These are phyloP conservation scores for Jaculus jaculus DNA, from an alignment of 2,113 vertebrate species.

Conservation along the genomic window DNA sequence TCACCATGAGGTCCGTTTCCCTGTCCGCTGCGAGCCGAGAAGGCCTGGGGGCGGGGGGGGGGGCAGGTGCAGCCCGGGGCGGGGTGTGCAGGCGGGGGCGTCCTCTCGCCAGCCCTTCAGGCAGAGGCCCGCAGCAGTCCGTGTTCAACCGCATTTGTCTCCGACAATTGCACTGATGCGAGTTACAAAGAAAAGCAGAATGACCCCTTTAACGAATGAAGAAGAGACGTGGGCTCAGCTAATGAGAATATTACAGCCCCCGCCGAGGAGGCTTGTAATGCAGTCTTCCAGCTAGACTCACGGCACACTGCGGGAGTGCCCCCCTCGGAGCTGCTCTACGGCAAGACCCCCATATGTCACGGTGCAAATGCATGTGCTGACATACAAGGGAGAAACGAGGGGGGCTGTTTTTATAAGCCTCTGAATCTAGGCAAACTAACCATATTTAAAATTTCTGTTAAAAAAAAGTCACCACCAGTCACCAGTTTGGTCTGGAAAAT, in stretches of 20 bases:
- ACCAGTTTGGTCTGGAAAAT: neutral
- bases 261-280: neutral
- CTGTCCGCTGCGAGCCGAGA: neutral
- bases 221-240: slow-evolving; percentile 27
- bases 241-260: slow-evolving; percentile 38
- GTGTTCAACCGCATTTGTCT: neutral
- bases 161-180: neutral
- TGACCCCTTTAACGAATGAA: slow-evolving; percentile 54
- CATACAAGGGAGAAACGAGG: neutral
- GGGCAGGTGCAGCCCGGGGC: neutral
- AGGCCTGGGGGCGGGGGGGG: neutral
- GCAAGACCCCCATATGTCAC: neutral
- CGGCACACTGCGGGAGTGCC: neutral
- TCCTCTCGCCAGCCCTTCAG: neutral
- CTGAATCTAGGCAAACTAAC: slow-evolving; percentile 28
- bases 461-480: slow-evolving; percentile 30
- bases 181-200: slow-evolving; percentile 13
- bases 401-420: neutral
- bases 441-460: slow-evolving; percentile 30
- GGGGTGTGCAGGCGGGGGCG: neutral
- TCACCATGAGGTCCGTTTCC: slow-evolving; percentile 3
- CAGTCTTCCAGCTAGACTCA: neutral
- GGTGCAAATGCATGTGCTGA: neutral
- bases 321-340: neutral
- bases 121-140: neutral